Base-by-base conservation (phyloP, 1,140 invertebrate genomes). In the Drosophila pseudoananassae region DNA sequence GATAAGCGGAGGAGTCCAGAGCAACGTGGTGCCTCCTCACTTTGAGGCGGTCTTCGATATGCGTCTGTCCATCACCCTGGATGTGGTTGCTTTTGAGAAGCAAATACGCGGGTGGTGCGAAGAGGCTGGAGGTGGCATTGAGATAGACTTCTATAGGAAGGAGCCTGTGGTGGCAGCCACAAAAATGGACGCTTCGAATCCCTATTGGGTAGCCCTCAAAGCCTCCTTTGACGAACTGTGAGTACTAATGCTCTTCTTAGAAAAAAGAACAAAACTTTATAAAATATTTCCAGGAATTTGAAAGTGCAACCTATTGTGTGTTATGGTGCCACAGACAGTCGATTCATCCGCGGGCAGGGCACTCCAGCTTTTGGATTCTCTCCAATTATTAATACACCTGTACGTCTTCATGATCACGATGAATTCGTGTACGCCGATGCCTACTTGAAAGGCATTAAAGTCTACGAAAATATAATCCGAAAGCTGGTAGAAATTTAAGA, bases 11-110 rank as follows among this genome's bases (percentile, higher is more conserved):
- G 98, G 98, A 33, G 94, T 98, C 2, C 97, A 98, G 91, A 92
- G 94, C 10, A 99, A 99, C 92, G 97, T 99, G 2, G 94, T 99
- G 36, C 98, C 98, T 1, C 94, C 95, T 53, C 94, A 96, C 78
- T 91, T 99, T 15, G 93, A 92, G 0, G 95, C 95, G 0, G 93
- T 93, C 15, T 97, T 61, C 90, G 98, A 99, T 90, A 93, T 98
- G 43, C 94, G 98, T 7, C 90, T 98, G 8, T 94, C 97, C 1
- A 93, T 96, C 1, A 93, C 94, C 2, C 93, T 94, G 4, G 93
- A 97, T 91, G 93, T 95, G 25, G 92, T 92, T 0, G 94, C 95
- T 58, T 95, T 98, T 83, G 95, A 97, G 90, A 92, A 93, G 12
- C 95, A 93, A 91, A 74, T 93, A 1, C 93, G 95, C 17, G 79